phyloP scores from a whole-genome alignment of 2,113 vertebrate genomes.

The Synodontis membranacea region DNA sequence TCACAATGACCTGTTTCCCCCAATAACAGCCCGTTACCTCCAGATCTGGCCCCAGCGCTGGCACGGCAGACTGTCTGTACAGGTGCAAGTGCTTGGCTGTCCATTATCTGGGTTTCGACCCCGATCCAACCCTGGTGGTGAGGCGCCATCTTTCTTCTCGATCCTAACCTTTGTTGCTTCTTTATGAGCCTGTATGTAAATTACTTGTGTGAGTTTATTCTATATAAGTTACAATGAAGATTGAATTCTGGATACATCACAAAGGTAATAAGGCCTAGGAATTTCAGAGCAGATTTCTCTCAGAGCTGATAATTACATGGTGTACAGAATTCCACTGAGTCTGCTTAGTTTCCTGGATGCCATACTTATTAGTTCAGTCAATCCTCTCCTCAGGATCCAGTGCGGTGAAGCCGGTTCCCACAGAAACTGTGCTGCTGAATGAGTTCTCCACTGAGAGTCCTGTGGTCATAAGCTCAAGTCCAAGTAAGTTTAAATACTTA shows the following conservation, averaged over 20 bases:
- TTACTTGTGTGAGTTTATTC: neutral
- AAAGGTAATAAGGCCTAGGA: slow-evolving; percentile 7
- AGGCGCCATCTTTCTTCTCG: slow-evolving; percentile 3
- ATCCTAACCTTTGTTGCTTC: neutral
- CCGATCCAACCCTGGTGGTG: slow-evolving; percentile 45
- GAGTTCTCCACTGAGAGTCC: slow-evolving; percentile 54
- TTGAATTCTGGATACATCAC: neutral
- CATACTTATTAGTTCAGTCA: slow-evolving; percentile 21
- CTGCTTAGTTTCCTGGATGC: slow-evolving; percentile 22
- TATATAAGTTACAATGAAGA: neutral
- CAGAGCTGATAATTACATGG: slow-evolving; percentile 16
- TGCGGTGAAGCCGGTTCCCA: slow-evolving; percentile 21
- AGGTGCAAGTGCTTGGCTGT: slow-evolving; percentile 79
- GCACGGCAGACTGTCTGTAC: slow-evolving; percentile 66
- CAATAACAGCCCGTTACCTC: slow-evolving; percentile 75
- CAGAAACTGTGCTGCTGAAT: slow-evolving; percentile 16
- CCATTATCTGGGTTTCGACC: slow-evolving; percentile 59
- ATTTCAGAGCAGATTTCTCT: slow-evolving; percentile 1
- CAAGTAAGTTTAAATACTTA: slow-evolving; percentile 54
- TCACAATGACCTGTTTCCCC: slow-evolving; percentile 78
- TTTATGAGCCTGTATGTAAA: neutral
- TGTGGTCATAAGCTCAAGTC: slow-evolving; percentile 64
- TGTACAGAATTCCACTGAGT: slow-evolving; percentile 1
- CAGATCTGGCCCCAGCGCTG: slow-evolving; percentile 74
- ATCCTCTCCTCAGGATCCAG: slow-evolving; percentile 26